These are phyloP conservation scores for Nematolebias whitei DNA, from an alignment of 2,113 vertebrate species.

Conservation along the genomic window DNA sequence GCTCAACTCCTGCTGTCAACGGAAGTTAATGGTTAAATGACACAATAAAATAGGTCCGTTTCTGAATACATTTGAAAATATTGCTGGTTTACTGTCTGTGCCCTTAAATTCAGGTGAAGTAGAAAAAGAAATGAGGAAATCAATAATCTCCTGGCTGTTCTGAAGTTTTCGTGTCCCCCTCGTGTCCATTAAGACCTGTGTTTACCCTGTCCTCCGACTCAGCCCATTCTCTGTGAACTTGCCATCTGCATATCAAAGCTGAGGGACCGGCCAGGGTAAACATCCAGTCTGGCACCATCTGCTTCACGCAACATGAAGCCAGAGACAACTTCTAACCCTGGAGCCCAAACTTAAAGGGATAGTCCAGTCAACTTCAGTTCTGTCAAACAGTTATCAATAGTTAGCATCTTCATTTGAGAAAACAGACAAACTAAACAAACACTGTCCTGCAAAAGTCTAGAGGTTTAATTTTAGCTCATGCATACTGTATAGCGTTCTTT, in stretches of 20 bases:
- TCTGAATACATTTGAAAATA: neutral
- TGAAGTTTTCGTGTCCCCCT: conserved; percentile 28
- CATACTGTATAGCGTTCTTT: no score
- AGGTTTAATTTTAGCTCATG: no score
- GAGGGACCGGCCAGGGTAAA: conserved; percentile 77
- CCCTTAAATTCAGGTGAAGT: conserved; percentile 36
- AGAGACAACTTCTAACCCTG: conserved; percentile 41
- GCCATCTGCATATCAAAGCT: conserved; percentile 88
- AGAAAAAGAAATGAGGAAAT: conserved; percentile 40
- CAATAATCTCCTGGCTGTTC: conserved; percentile 39
- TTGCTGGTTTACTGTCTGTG: conserved; percentile 19
- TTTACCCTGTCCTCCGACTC: conserved; percentile 53
- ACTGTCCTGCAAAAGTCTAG: no score
- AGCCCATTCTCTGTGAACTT: conserved; percentile 80
- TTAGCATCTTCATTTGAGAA: no score
- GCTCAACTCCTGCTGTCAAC: neutral
- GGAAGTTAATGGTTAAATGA: conserved; percentile 1
- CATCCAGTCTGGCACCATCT: conserved; percentile 80
- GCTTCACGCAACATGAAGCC: conserved; percentile 59
- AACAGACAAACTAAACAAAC: no score
- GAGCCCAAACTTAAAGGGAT: conserved; percentile 31
- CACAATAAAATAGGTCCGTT: neutral
- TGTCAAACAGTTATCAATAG: no score
- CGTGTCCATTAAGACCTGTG: conserved; percentile 58
- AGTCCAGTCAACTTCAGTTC: no score